Evolutionary conservation across 53 echinoderm and acorn worm genomes (phyloP), one percentile per base, ranked within the genome.

Genomic region (Mesocentrotus franciscanus): DNA sequence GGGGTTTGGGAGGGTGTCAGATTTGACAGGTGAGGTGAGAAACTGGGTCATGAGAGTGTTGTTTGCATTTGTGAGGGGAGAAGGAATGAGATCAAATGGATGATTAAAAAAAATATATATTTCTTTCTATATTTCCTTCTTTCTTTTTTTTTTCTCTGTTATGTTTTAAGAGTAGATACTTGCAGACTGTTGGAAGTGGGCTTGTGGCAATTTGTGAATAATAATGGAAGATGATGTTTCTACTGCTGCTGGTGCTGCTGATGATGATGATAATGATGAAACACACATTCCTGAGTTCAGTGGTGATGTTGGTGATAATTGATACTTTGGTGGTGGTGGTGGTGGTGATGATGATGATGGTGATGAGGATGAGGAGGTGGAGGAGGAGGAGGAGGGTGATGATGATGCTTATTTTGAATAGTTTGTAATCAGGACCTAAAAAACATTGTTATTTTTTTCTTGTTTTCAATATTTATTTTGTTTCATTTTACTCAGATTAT

Each of bases 11-110:
- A 58, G 4, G 87, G 87, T 87, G 87, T 87, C 87, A 58, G 56
- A 22, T 87, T 58, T 87, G 87, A 27, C 87, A 57, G 58, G 56
- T 87, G 87, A 87, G 87, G 87, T 87, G 87, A 87, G 87, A 87
- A 87, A 87, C 8, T 87, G 29, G 87, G 87, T 26, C 57, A 58
- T 81, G 10, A 58, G 58, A 87, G 27, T 22, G 29, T 87, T 57
- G 87, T 87, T 87, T 58, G 27, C 26, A 39, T 81, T 20, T 81
- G 18, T 36, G 17, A 35, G 16, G 42, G 32, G 11, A n/a, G 87
- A 57, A 24, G 2, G 12, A 14, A 13, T 58, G 24, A 13, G 58
- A 87, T 87, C n/a, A 18, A 29, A 87, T 57, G n/a, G 84, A 17
- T 84, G 4, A 33, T 10, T n/a, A n/a, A n/a, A n/a, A n/a, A n/a